Conservation (phyloP, 2,888 invertebrate genomes). For the Drosophila buzzatii region DNA sequence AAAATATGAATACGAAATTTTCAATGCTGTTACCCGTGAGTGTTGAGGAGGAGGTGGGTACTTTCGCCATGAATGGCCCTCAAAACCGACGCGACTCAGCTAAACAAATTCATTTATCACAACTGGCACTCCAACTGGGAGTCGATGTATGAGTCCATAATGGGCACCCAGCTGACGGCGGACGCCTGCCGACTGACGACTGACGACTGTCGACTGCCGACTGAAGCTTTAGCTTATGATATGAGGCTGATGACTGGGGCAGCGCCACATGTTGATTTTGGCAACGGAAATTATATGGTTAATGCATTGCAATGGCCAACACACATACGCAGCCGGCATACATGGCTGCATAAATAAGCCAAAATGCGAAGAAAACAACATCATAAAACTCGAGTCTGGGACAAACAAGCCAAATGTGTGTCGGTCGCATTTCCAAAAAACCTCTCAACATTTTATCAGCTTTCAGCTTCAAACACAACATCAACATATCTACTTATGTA, state of each 20-base stretch:
- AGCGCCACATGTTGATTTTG: slow-evolving; percentile 71
- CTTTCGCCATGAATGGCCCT: slow-evolving; percentile 53
- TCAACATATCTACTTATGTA: background rate
- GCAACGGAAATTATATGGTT: slow-evolving; percentile 62
- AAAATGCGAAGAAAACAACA: slow-evolving; percentile 66
- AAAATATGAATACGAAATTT: slow-evolving; percentile 75
- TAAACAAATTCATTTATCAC: slow-evolving; percentile 72
- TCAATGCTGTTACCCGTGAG: slow-evolving; percentile 20
- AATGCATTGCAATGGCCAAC: slow-evolving; percentile 62
- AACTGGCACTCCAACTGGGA: slow-evolving; percentile 21
- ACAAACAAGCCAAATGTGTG: slow-evolving; percentile 39
- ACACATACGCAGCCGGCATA: slow-evolving; percentile 34
- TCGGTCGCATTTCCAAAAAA: slow-evolving; percentile 24
- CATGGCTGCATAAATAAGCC: slow-evolving; percentile 56
- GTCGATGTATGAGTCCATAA: slow-evolving; percentile 36
- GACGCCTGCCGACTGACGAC: background rate
- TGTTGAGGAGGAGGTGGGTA: slow-evolving; percentile 5
- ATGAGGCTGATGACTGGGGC: background rate
- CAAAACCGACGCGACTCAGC: slow-evolving; percentile 54
- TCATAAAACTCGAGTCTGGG: slow-evolving; percentile 47
- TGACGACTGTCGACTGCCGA: background rate
- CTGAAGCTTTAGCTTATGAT: background rate
- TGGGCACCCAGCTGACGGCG: background rate
- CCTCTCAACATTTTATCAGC: slow-evolving; percentile 17
- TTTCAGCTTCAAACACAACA: background rate